Percentiles rank a stretch among this genome's conserved stretches.
These are phyloP conservation scores for Pheucticus melanocephalus DNA, from an alignment of 2,113 vertebrate species.

Conservation along the genomic window DNA sequence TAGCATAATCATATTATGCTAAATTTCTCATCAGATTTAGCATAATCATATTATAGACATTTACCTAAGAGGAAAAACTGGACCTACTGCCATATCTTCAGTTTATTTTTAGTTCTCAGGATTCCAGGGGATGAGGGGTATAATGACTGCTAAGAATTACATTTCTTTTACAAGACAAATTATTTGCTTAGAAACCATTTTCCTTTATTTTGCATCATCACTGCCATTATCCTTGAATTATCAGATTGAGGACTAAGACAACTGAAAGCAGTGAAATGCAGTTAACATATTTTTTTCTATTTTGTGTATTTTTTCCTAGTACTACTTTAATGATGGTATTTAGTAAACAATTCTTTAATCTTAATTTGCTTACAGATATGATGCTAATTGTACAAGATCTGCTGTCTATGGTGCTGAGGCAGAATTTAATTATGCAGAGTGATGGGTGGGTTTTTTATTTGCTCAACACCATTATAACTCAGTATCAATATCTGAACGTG, in stretches of 20 bases:
- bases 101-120: neutral
- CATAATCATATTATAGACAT: neutral
- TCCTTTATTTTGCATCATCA: neutral
- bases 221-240: neutral
- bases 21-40: neutral
- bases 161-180: neutral
- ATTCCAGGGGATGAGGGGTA: neutral
- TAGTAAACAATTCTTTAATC: neutral
- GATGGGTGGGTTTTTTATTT: neutral
- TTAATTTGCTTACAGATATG: neutral
- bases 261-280: neutral
- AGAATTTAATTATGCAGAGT: neutral
- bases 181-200: neutral
- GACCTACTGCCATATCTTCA: neutral
- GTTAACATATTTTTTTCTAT: neutral
- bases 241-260: neutral
- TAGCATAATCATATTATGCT: neutral
- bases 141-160: neutral
- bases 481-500: neutral
- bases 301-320: neutral
- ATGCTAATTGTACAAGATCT: neutral
- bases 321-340: neutral
- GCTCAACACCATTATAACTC: neutral
- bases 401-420: neutral
- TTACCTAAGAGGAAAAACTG: neutral